A percentile compares a stretch with the other conserved stretches of the same genome.
These are phyloP conservation scores for Myopa tessellatipennis DNA, from an alignment of 2,888 invertebrate species.

Conservation along the genomic window DNA sequence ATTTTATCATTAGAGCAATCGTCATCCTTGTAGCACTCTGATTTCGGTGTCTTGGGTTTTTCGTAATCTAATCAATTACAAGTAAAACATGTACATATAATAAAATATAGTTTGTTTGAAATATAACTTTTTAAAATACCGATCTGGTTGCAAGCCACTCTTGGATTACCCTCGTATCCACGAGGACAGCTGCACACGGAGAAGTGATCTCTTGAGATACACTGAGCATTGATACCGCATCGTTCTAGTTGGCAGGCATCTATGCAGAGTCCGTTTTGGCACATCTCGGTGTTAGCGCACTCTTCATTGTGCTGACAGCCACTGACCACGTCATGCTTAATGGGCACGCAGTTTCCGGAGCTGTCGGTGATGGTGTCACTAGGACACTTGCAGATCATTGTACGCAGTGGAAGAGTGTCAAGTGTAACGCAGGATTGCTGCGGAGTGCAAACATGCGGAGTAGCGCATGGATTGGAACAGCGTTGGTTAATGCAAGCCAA, in stretches of 20 bases:
- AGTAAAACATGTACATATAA: background rate
- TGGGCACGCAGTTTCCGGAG: slow-evolving; percentile 77
- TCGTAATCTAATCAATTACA: slow-evolving; percentile 32
- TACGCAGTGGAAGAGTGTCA: slow-evolving; percentile 82
- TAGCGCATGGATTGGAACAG: slow-evolving; percentile 82
- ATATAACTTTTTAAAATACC: slow-evolving; percentile 64
- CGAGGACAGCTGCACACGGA: slow-evolving; percentile 83
- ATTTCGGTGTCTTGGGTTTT: slow-evolving; percentile 58
- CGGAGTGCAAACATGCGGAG: slow-evolving; percentile 78
- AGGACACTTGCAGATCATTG: slow-evolving; percentile 88
- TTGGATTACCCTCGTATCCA: slow-evolving; percentile 82
- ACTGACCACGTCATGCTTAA: slow-evolving; percentile 70
- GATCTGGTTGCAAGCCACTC: slow-evolving; percentile 77
- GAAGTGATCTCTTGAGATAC: slow-evolving; percentile 80
- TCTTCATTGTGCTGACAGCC: slow-evolving; percentile 81
- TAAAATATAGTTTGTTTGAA: background rate
- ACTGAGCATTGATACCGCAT: slow-evolving; percentile 87
- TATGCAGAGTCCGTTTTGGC: slow-evolving; percentile 80
- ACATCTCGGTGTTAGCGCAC: slow-evolving; percentile 80
- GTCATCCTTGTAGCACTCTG: slow-evolving; percentile 82
- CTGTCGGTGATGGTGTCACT: slow-evolving; percentile 81
- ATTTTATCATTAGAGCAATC: slow-evolving; percentile 82
- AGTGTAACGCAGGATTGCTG: slow-evolving; percentile 84
- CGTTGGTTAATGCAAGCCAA: slow-evolving; percentile 81
- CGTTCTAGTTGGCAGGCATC: slow-evolving; percentile 82